Conservation (phyloP, 2,113 vertebrate species). For the Gymnorhina tibicen region DNA sequence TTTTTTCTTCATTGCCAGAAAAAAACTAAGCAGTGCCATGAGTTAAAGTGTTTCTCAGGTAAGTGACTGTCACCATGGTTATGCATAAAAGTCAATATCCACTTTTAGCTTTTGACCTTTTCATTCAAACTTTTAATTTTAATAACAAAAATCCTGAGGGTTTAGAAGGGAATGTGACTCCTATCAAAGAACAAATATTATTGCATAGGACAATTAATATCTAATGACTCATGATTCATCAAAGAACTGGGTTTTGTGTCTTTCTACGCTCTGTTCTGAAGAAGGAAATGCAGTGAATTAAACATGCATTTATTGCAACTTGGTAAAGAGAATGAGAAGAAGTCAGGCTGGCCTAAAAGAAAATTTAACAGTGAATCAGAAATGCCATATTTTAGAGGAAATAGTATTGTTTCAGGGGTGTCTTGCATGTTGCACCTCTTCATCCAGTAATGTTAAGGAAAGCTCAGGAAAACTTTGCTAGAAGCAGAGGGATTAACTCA, state of each 20-base stretch:
- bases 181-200: background rate
- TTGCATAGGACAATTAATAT: background rate
- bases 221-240: background rate
- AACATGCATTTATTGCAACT: background rate
- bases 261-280: background rate
- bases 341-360: background rate
- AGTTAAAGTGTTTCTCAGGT: constrained; percentile 6
- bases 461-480: background rate
- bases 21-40: background rate
- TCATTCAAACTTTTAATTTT: background rate
- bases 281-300: background rate
- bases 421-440: background rate
- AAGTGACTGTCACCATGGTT: background rate
- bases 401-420: background rate
- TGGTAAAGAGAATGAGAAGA: background rate
- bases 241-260: background rate
- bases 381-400: background rate
- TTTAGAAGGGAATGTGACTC: background rate
- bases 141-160: background rate
- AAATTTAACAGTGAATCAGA: background rate
- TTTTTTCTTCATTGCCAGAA: background rate
- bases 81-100: background rate
- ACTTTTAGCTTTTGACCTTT: background rate
- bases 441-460: background rate
- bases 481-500: background rate